Conservation (phyloP, 2,888 invertebrate species). For the Acanthoscelides obtectus region DNA sequence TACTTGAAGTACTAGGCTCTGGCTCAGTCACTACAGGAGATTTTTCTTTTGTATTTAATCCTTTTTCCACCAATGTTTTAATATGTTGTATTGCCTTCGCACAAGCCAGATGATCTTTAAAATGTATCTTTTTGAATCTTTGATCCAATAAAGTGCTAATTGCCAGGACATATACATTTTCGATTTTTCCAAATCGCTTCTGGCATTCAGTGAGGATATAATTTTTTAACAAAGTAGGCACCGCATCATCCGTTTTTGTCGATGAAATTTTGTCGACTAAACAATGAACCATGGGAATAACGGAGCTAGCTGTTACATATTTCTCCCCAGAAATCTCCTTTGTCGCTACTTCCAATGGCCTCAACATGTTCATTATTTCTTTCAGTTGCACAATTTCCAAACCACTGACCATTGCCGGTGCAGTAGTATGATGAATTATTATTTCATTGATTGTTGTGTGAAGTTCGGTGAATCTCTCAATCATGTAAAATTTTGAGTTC, state of each 20-base stretch:
- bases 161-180: slow-evolving; percentile 12
- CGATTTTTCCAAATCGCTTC: slow-evolving; percentile 11
- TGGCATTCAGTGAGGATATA: slow-evolving; percentile 5
- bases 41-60: slow-evolving; percentile 1
- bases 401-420: too few relatives aligned
- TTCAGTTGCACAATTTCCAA: too few relatives aligned
- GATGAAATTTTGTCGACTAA: slow-evolving; percentile 5
- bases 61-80: neutral
- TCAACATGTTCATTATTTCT: slow-evolving; percentile 28
- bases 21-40: neutral
- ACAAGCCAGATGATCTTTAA: slow-evolving; percentile 8
- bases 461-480: slow-evolving; percentile 33
- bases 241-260: slow-evolving; percentile 1
- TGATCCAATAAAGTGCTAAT: slow-evolving; percentile 16
- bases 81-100: slow-evolving; percentile 5
- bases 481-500: slow-evolving; percentile 34
- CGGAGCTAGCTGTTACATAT: slow-evolving; percentile 26
- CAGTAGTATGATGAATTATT: too few relatives aligned
- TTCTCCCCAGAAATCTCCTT: slow-evolving; percentile 37
- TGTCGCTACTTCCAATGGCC: slow-evolving; percentile 35
- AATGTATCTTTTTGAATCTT: slow-evolving; percentile 18
- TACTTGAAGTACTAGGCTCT: neutral
- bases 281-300: slow-evolving; percentile 19
- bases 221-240: slow-evolving; percentile 4
- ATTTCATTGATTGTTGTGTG: too few relatives aligned